Evolutionary conservation across 2,113 vertebrate species (phyloP).

Genomic region (Mustelus asterias): DNA sequence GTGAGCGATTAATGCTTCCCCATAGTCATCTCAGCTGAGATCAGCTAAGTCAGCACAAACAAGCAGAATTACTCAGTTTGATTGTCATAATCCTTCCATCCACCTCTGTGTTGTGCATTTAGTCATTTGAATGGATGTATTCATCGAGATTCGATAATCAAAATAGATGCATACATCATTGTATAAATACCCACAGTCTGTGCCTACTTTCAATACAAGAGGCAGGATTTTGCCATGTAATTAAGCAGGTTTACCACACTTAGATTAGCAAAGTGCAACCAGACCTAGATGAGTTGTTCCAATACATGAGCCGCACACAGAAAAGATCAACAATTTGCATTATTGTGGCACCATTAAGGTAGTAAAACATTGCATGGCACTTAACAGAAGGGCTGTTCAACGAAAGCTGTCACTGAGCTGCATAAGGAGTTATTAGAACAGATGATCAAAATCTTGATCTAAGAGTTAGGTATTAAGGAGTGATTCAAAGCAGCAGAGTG

Average conservation of each 20-base stretch:
- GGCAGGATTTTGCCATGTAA: not conserved
- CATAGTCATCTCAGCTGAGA: not conserved
- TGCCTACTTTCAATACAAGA: not conserved
- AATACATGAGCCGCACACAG: not conserved
- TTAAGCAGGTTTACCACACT: not conserved
- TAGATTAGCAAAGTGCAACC: not conserved
- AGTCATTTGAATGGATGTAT: not conserved
- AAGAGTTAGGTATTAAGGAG: not conserved
- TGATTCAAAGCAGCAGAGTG: not conserved
- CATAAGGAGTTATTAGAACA: not conserved
- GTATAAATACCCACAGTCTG: not conserved
- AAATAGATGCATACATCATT: not conserved
- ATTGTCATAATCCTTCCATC: not conserved
- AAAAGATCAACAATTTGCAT: not conserved
- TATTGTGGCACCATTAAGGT: not conserved
- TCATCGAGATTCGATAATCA: not conserved
- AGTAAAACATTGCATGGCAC: too few relatives aligned
- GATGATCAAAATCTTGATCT: not conserved
- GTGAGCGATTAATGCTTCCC: not conserved
- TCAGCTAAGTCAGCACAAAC: not conserved
- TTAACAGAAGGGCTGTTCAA: not conserved
- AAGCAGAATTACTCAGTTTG: not conserved
- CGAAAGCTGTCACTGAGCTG: not conserved
- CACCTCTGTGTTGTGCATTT: not conserved
- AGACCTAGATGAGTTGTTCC: not conserved